Percentiles rank a stretch among this genome's conserved stretches.
phyloP scores from a whole-genome alignment of 2,113 vertebrate genomes.

The Poicephalus meyeri region DNA sequence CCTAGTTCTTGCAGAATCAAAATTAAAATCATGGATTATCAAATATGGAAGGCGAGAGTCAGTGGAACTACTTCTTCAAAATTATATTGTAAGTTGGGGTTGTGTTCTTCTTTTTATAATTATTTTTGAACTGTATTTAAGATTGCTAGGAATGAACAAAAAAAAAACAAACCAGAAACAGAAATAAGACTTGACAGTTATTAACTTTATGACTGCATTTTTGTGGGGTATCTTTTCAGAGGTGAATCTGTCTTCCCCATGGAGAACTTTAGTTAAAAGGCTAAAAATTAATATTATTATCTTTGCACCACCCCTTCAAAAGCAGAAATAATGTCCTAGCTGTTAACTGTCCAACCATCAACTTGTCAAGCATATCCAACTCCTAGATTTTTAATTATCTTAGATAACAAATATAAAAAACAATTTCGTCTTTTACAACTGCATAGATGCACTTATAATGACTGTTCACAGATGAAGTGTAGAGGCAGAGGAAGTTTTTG shows the following conservation, averaged over 20 bases:
- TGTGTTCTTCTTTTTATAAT: background rate
- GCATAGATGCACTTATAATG: background rate
- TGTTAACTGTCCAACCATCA: background rate
- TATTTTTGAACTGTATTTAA: background rate
- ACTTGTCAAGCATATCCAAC: background rate
- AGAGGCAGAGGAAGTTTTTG: background rate
- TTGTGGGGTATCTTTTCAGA: background rate
- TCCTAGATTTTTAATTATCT: background rate
- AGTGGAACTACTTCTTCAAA: slow-evolving; percentile 91
- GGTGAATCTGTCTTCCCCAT: background rate
- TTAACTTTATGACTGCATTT: background rate
- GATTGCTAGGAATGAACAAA: background rate
- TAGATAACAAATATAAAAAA: background rate
- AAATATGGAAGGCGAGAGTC: slow-evolving; percentile 96
- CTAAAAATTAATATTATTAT: background rate
- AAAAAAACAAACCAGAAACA: background rate
- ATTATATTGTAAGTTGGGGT: slow-evolving; percentile 86
- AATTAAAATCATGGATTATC: slow-evolving; percentile 98
- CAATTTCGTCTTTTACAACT: background rate
- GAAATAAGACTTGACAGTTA: background rate
- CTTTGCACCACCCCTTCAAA: background rate
- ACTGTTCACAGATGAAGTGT: background rate
- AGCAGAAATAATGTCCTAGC: background rate
- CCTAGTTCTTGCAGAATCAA: slow-evolving; percentile 92
- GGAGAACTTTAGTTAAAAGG: background rate